Conservation (phyloP, 92 coral and sea anemone genomes). For the Metridium senile region DNA sequence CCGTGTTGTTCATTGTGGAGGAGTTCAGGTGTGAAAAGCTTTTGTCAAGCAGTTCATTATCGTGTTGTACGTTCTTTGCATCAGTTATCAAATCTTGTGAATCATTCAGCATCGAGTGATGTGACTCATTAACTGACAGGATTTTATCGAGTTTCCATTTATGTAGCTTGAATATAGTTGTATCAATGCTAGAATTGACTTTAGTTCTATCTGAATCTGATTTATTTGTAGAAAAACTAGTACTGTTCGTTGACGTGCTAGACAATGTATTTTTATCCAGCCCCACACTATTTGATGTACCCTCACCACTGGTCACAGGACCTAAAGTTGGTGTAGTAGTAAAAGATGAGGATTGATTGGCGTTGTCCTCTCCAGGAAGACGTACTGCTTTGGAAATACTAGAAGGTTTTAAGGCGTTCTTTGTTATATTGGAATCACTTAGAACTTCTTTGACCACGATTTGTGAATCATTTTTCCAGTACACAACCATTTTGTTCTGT, state of each 20-base stretch:
- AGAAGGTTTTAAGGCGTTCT: background rate
- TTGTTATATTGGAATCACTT: background rate
- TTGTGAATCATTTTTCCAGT: conserved; percentile 32
- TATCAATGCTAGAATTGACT: background rate
- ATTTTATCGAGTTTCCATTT: background rate
- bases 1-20: background rate
- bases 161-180: background rate
- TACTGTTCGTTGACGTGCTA: too few relatives aligned
- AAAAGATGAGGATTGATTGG: background rate
- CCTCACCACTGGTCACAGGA: background rate
- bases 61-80: background rate
- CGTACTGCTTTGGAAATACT: background rate
- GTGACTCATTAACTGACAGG: background rate
- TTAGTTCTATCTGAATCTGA: background rate
- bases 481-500: background rate
- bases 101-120: background rate
- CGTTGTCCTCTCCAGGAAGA: background rate
- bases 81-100: background rate
- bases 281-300: background rate
- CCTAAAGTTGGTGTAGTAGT: background rate
- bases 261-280: too few relatives aligned
- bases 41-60: conserved; percentile 11
- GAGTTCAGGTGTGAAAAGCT: conserved; percentile 2
- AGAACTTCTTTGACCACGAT: conserved; percentile 20
- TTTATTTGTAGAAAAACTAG: background rate